These are phyloP conservation scores for Sebastes baramenuke DNA, from an alignment of 2,797 vertebrate species.

Conservation along the genomic window DNA sequence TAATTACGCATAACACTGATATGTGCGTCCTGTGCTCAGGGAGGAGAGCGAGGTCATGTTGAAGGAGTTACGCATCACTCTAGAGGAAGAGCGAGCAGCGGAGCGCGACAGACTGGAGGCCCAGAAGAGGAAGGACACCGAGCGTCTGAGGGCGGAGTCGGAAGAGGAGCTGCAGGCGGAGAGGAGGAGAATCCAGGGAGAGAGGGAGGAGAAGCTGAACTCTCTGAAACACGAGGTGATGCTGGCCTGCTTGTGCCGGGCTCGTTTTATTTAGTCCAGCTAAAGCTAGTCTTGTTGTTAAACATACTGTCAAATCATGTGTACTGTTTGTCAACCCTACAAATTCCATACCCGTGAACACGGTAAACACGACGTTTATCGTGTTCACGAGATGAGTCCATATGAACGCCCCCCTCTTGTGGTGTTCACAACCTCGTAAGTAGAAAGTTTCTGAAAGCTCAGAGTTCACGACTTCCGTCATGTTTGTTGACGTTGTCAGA, in stretches of 20 bases:
- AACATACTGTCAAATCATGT: no score
- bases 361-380: no score
- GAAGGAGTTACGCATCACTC: slow-evolving; percentile 67
- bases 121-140: slow-evolving; percentile 66
- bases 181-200: slow-evolving; percentile 64
- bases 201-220: slow-evolving; percentile 75
- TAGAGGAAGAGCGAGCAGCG: slow-evolving; percentile 67
- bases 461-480: no score
- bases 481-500: no score
- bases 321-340: no score
- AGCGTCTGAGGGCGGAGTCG: slow-evolving; percentile 76
- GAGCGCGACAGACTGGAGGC: slow-evolving; percentile 75
- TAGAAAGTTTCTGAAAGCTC: no score
- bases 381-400: no score
- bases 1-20: neutral
- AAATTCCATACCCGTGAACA: no score
- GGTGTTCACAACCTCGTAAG: no score
- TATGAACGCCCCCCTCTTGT: rapidly evolving
- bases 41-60: slow-evolving; percentile 81
- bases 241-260: neutral
- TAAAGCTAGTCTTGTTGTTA: no score
- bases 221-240: slow-evolving; percentile 79
- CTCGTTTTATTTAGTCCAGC: neutral
- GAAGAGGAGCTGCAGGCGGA: slow-evolving; percentile 76
- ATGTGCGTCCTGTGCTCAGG: slow-evolving; percentile 61